Percentiles rank a stretch among this genome's conserved stretches.
These are phyloP conservation scores for Euwallacea fornicatus DNA, from an alignment of 1,140 invertebrate genomes.

Conservation along the genomic window DNA sequence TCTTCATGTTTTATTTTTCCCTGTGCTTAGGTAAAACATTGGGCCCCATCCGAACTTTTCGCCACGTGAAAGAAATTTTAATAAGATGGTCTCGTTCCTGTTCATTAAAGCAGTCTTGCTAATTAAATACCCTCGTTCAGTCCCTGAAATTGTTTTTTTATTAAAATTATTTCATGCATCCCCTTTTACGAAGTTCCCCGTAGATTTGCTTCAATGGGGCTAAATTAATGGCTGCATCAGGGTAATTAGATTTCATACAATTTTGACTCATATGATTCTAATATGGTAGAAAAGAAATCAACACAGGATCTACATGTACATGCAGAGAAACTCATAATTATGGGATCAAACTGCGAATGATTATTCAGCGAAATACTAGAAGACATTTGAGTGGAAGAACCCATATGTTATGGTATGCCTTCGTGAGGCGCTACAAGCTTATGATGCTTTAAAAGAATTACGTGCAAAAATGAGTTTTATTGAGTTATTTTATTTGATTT, in stretches of 20 bases:
- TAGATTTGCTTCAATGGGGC: constrained; percentile 7
- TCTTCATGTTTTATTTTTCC: constrained; percentile 4
- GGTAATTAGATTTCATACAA: constrained; percentile 9
- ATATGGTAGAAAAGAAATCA: too few species aligned
- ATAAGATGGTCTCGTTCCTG: constrained; percentile 18
- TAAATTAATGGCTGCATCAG: constrained; percentile 16
- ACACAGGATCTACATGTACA: too few species aligned
- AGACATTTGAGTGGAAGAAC: too few species aligned
- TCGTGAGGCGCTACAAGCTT: too few species aligned
- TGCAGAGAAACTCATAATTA: too few species aligned
- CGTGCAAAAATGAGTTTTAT: too few species aligned
- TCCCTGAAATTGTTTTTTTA: constrained; percentile 23
- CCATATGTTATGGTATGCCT: too few species aligned
- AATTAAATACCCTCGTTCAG: constrained; percentile 21
- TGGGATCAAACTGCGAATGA: too few species aligned
- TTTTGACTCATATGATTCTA: too few species aligned
- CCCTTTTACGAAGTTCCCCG: constrained; percentile 10
- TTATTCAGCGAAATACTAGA: too few species aligned
- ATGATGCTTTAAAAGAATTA: too few species aligned
- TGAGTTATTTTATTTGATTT: too few species aligned
- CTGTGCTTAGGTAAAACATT: constrained; percentile 6
- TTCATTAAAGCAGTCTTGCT: constrained; percentile 18
- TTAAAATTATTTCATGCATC: constrained; percentile 18
- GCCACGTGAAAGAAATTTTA: constrained; percentile 19
- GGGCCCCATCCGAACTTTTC: constrained; percentile 6